phyloP scores from a whole-genome alignment of 2,888 invertebrate species.

The Sphinx pinastri region DNA sequence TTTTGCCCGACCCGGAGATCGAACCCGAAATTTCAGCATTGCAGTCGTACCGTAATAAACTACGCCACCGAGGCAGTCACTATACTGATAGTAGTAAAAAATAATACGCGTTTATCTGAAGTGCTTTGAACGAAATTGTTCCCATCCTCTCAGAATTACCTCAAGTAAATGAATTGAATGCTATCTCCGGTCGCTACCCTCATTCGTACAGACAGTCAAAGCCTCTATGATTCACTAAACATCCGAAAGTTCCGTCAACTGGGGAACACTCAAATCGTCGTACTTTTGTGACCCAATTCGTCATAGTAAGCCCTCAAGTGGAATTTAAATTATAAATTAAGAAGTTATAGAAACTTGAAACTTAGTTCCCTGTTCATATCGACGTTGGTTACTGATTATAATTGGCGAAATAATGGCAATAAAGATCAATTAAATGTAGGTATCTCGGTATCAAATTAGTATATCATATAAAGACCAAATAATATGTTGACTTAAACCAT shows the following conservation, averaged over 20 bases:
- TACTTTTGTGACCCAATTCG: constrained; percentile 54
- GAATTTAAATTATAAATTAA: constrained; percentile 1
- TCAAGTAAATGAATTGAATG: constrained; percentile 5
- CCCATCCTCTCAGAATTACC: neutral
- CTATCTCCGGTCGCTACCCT: constrained; percentile 29
- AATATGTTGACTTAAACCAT: no score
- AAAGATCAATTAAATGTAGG: no score
- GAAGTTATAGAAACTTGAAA: neutral
- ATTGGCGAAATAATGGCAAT: neutral
- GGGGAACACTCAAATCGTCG: constrained; percentile 59
- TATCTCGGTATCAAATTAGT: no score
- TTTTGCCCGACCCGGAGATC: no score
- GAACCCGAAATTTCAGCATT: no score
- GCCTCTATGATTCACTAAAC: constrained; percentile 53
- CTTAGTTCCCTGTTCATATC: neutral
- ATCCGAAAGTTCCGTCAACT: constrained; percentile 59
- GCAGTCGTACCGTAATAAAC: no score
- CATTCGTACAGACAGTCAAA: constrained; percentile 51
- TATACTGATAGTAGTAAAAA: no score
- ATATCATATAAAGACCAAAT: no score
- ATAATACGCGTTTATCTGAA: no score
- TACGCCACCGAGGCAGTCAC: no score
- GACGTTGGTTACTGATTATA: neutral
- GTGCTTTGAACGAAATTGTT: neutral
- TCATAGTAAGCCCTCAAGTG: constrained; percentile 18